Percentiles rank a stretch among this genome's conserved stretches.
Conservation (phyloP, 2,888 invertebrate species). For the Lepidocyrtinus sp. region DNA sequence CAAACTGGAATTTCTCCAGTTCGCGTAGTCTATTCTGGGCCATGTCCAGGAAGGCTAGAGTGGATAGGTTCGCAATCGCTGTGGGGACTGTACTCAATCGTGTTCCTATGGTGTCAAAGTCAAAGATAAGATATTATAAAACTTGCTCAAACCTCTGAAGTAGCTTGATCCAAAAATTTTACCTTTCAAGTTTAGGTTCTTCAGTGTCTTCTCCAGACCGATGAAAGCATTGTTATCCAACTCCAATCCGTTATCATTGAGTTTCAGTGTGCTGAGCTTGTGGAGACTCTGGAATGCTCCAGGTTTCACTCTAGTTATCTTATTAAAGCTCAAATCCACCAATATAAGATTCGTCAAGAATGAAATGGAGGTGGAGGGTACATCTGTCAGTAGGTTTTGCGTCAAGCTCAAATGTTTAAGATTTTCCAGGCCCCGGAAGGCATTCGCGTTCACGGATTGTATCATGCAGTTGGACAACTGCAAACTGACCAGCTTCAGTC, state of each 20-base stretch:
- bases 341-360: conserved; percentile 81
- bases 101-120: conserved; percentile 74
- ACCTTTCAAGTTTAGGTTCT: conserved; percentile 91
- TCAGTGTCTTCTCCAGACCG: conserved; percentile 86
- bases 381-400: conserved; percentile 80
- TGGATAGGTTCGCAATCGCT: conserved; percentile 83
- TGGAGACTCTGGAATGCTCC: conserved; percentile 82
- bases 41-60: conserved; percentile 89
- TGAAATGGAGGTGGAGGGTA: conserved; percentile 83
- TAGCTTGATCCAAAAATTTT: background rate
- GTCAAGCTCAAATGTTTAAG: conserved; percentile 68
- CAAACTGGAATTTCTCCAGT: conserved; percentile 72
- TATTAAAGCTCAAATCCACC: conserved; percentile 88
- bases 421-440: conserved; percentile 86
- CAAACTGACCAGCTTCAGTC: conserved; percentile 72
- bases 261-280: conserved; percentile 84
- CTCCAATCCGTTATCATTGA: conserved; percentile 90
- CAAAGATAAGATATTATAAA: background rate
- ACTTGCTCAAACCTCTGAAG: background rate
- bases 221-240: conserved; percentile 79
- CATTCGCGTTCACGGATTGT: conserved; percentile 79
- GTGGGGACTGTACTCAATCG: conserved; percentile 85
- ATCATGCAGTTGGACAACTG: conserved; percentile 89
- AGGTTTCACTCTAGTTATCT: conserved; percentile 81
- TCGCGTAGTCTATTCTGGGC: conserved; percentile 90